phyloP scores from a whole-genome alignment of 1,140 invertebrate species.

The Drosophila erecta region DNA sequence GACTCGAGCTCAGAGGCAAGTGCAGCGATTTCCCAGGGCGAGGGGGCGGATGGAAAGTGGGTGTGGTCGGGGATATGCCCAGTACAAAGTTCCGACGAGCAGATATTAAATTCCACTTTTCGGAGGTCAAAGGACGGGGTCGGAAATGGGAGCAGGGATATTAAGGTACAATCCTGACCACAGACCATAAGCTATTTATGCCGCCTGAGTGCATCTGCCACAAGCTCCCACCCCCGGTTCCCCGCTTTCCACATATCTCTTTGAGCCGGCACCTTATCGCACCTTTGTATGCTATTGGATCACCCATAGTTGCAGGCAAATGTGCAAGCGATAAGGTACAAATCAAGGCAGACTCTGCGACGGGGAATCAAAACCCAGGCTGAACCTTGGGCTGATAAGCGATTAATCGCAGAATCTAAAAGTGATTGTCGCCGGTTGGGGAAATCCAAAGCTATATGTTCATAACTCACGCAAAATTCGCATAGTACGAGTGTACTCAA shows the following conservation, averaged over 20 bases:
- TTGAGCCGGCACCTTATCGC: constrained; percentile 37
- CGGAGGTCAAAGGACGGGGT: constrained; percentile 16
- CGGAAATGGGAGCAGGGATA: background rate
- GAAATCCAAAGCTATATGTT: constrained; percentile 6
- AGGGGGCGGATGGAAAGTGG: background rate
- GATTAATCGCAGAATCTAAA: background rate
- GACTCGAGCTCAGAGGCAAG: constrained; percentile 8
- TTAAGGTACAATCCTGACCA: constrained; percentile 41
- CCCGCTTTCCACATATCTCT: background rate
- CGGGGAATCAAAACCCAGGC: background rate
- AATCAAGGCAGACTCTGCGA: background rate
- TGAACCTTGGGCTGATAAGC: background rate
- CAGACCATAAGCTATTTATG: constrained; percentile 57
- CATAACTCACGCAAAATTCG: background rate
- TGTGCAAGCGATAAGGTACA: constrained; percentile 8
- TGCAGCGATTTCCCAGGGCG: constrained; percentile 13
- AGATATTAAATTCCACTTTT: constrained; percentile 48
- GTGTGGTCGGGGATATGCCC: background rate
- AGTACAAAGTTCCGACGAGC: constrained; percentile 14
- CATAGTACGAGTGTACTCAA: no score
- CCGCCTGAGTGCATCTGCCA: constrained; percentile 42
- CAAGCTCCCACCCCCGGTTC: background rate
- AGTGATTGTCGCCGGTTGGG: constrained; percentile 8
- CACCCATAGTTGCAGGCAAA: background rate
- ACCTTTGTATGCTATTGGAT: constrained; percentile 27